A percentile compares a stretch with the other conserved stretches of the same genome.
These are phyloP conservation scores for Tragelaphus imberbis DNA, from an alignment of 2,113 vertebrate species.

Conservation along the genomic window DNA sequence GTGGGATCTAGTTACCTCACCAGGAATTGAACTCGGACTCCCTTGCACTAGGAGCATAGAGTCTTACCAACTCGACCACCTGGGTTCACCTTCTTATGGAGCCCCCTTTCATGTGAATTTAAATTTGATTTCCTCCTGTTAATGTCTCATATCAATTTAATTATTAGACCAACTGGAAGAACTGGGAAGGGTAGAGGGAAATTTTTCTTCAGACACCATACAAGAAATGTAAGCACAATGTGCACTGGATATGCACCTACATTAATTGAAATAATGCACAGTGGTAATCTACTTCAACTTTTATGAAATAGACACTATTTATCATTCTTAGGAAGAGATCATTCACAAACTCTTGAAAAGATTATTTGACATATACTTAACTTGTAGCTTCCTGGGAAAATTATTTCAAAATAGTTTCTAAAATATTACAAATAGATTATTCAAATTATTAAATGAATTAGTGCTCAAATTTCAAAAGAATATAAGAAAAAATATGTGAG, in stretches of 20 bases:
- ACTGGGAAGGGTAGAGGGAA: neutral
- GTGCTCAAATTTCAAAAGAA: neutral
- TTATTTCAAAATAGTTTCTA: neutral
- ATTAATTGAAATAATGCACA: neutral
- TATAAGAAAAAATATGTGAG: neutral
- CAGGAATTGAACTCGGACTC: neutral
- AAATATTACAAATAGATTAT: neutral
- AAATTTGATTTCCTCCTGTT: neutral
- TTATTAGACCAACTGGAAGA: neutral
- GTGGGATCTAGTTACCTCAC: neutral
- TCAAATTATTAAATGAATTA: neutral
- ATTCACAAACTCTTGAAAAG: neutral
- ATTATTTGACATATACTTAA: neutral
- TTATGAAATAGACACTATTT: neutral
- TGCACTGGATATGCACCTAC: neutral
- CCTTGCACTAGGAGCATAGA: neutral
- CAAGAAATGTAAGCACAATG: neutral
- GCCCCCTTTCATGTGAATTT: neutral
- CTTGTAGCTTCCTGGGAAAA: neutral
- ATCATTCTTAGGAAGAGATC: neutral
- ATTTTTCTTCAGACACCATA: neutral
- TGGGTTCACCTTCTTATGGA: neutral
- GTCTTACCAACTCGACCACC: neutral
- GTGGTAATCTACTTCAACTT: neutral
- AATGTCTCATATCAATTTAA: neutral